These are phyloP conservation scores for Euleptes europaea DNA, from an alignment of 2,113 vertebrate genomes.

Conservation along the genomic window DNA sequence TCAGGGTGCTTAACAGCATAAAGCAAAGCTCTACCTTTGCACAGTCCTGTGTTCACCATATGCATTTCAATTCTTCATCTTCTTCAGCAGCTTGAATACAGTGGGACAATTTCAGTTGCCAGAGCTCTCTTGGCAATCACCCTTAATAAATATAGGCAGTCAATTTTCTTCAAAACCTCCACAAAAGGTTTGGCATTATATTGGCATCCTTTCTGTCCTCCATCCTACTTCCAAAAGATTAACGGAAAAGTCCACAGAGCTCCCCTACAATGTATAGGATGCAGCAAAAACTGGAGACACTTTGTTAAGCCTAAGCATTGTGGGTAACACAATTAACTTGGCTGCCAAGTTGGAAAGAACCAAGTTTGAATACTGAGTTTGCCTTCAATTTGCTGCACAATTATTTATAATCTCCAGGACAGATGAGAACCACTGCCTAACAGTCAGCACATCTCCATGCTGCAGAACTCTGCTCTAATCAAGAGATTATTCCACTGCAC, in stretches of 20 bases:
- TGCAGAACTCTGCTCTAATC: background rate
- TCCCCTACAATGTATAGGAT: background rate
- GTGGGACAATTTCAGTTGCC: background rate
- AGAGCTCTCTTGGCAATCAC: background rate
- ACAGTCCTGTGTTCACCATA: background rate
- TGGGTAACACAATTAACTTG: background rate
- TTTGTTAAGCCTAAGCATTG: background rate
- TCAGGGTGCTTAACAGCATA: background rate
- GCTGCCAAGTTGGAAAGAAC: background rate
- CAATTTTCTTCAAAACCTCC: background rate
- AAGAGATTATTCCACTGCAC: background rate
- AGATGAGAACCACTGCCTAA: background rate
- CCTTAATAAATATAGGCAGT: background rate
- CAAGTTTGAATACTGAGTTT: background rate
- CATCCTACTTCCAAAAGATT: background rate
- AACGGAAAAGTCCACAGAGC: background rate
- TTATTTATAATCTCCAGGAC: background rate
- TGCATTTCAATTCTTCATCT: background rate
- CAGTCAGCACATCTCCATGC: background rate
- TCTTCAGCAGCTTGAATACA: background rate
- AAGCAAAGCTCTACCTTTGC: background rate
- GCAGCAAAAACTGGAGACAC: background rate
- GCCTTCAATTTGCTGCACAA: background rate
- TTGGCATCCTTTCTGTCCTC: background rate
- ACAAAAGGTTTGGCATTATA: background rate